Evolutionary conservation across 2,888 invertebrate genomes (phyloP).

Genomic region (Tinea trinotella): DNA sequence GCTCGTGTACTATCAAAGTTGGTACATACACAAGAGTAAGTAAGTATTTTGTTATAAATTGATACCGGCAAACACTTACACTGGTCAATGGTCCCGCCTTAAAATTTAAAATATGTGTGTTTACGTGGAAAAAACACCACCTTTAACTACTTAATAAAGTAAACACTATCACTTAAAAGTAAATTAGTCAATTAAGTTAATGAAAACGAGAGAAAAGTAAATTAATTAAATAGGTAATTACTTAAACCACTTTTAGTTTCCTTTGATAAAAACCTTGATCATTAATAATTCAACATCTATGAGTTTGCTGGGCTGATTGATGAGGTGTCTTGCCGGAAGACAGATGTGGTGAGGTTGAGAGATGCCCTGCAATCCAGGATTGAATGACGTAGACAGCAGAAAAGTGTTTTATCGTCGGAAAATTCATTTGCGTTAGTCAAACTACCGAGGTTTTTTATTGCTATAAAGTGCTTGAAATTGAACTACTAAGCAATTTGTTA

Average conservation of each 20-base stretch:
- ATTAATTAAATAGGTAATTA: slow-evolving; percentile 5
- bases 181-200: not conserved
- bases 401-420: not conserved
- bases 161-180: not conserved
- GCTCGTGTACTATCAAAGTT: too few species aligned
- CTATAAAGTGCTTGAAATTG: too few species aligned
- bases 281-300: slow-evolving; percentile 12
- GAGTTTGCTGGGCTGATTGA: slow-evolving; percentile 9
- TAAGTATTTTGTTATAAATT: too few species aligned
- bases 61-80: too few species aligned
- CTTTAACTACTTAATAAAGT: too few species aligned
- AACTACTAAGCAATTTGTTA: too few species aligned
- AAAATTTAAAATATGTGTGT: too few species aligned
- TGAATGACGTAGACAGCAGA: not conserved
- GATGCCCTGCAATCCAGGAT: slow-evolving; percentile 7
- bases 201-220: not conserved
- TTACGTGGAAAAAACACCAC: too few species aligned
- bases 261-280: not conserved
- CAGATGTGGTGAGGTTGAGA: slow-evolving; percentile 15
- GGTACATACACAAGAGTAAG: too few species aligned
- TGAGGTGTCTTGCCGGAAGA: slow-evolving; percentile 8
- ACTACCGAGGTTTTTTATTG: too few species aligned
- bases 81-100: too few species aligned
- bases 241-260: not conserved
- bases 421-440: not conserved